phyloP scores from a whole-genome alignment of 2,888 invertebrate genomes.

The Hydriomena furcata region DNA sequence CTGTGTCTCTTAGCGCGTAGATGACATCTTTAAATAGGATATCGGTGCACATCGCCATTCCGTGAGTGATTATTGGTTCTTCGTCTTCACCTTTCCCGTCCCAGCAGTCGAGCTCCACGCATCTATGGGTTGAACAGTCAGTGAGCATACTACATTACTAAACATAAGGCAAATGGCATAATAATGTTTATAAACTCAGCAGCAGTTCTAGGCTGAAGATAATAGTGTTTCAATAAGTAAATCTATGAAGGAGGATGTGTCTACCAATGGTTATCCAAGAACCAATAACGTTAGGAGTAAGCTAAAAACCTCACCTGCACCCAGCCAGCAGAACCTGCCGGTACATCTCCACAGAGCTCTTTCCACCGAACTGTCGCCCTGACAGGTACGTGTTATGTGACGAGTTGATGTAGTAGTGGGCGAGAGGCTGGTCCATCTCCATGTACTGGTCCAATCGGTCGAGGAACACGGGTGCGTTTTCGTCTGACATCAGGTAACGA shows the following conservation, averaged over 20 bases:
- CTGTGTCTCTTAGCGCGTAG: slow-evolving; percentile 98
- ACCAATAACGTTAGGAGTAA: no score
- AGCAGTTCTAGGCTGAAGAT: no score
- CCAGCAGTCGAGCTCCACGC: slow-evolving; percentile 99
- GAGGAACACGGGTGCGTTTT: slow-evolving; percentile 99
- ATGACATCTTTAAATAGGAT: slow-evolving; percentile 99
- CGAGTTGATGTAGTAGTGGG: slow-evolving; percentile 99
- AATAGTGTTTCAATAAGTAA: no score
- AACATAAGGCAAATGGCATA: no score
- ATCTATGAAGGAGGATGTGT: no score
- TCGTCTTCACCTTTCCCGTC: slow-evolving; percentile 99
- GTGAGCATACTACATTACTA: no score
- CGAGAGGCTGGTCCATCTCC: slow-evolving; percentile 99
- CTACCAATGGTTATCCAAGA: no score
- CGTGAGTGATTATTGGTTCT: slow-evolving; percentile 99
- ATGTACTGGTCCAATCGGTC: slow-evolving; percentile 98
- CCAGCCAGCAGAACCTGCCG: slow-evolving; percentile 98
- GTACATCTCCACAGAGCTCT: slow-evolving; percentile 99
- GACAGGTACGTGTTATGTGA: slow-evolving; percentile 98
- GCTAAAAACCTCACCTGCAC: slow-evolving; percentile 94
- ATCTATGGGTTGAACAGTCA: slow-evolving; percentile 78
- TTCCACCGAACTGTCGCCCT: slow-evolving; percentile 98
- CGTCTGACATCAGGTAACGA: slow-evolving; percentile 99
- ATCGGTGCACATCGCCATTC: slow-evolving; percentile 99
- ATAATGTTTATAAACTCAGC: no score